A percentile compares a stretch with the other conserved stretches of the same genome.
Conservation (phyloP, 2,888 invertebrate genomes). For the Linnaemya vulpina region DNA sequence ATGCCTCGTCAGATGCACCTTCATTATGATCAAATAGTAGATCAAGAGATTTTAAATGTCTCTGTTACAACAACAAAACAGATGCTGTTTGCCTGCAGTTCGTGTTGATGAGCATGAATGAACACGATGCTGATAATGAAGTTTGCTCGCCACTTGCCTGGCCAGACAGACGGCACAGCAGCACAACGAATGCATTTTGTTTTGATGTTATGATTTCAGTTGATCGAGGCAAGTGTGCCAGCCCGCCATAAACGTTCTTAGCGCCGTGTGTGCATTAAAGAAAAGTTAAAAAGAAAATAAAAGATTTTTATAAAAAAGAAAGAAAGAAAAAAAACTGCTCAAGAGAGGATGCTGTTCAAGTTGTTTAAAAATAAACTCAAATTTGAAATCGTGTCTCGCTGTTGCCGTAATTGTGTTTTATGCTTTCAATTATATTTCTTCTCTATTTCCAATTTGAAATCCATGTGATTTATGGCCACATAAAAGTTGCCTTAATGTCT, state of each 20-base stretch:
- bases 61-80: constrained; percentile 13
- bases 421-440: constrained; percentile 6
- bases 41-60: constrained; percentile 23
- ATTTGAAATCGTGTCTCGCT: constrained; percentile 36
- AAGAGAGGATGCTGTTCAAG: constrained; percentile 13
- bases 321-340: constrained; percentile 7
- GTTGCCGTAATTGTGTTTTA: constrained; percentile 16
- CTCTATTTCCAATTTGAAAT: constrained; percentile 14
- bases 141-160: constrained; percentile 32
- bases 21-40: constrained; percentile 24
- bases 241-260: constrained; percentile 28
- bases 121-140: constrained; percentile 28
- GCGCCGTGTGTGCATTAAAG: constrained; percentile 34
- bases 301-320: not conserved
- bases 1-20: not conserved
- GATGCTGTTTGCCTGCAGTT: constrained; percentile 24
- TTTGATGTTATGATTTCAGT: constrained; percentile 63
- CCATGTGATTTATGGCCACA: constrained; percentile 38
- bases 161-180: constrained; percentile 28
- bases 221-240: constrained; percentile 67
- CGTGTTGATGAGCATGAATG: constrained; percentile 7
- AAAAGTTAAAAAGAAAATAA: not conserved
- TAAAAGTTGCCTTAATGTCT: constrained; percentile 55
- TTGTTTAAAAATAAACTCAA: constrained; percentile 51
- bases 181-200: constrained; percentile 44